Evolutionary conservation across 2,888 invertebrate genomes (phyloP).

Genomic region (Melipona beecheii): DNA sequence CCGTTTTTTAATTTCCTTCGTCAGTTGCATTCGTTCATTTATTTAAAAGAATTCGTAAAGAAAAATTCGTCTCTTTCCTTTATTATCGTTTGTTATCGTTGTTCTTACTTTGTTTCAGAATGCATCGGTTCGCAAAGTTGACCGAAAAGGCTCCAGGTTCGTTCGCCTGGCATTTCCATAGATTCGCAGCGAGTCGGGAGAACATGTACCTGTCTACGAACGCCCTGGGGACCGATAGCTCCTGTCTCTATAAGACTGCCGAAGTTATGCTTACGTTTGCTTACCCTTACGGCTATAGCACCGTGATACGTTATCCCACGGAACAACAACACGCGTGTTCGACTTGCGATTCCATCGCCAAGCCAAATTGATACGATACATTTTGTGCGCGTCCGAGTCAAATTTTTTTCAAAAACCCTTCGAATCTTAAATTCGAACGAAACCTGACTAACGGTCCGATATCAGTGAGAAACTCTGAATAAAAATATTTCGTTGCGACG

Average conservation of each 20-base stretch:
- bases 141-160: not conserved
- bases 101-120: not conserved
- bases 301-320: conserved; percentile 44
- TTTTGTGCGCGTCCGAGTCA: not conserved
- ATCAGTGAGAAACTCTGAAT: not conserved
- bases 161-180: conserved; percentile 19
- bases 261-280: conserved; percentile 43
- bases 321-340: conserved; percentile 11
- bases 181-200: not conserved
- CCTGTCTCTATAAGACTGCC: conserved; percentile 36
- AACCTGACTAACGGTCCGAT: not conserved
- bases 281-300: conserved; percentile 1
- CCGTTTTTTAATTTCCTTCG: not conserved
- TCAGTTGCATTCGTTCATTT: not conserved
- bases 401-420: too few relatives aligned
- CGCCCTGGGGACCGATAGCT: conserved; percentile 42
- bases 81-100: too few relatives aligned
- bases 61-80: not conserved
- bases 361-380: not conserved
- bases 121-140: not conserved
- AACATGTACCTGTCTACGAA: conserved; percentile 35
- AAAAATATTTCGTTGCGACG: not conserved
- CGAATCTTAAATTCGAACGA: too few relatives aligned
- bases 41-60: not conserved
- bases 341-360: conserved; percentile 5